Evolutionary conservation across 2,888 invertebrate genomes (phyloP), one percentile per base, ranked within the genome.

Genomic region (Hydrotaea cyrtoneurina): DNA sequence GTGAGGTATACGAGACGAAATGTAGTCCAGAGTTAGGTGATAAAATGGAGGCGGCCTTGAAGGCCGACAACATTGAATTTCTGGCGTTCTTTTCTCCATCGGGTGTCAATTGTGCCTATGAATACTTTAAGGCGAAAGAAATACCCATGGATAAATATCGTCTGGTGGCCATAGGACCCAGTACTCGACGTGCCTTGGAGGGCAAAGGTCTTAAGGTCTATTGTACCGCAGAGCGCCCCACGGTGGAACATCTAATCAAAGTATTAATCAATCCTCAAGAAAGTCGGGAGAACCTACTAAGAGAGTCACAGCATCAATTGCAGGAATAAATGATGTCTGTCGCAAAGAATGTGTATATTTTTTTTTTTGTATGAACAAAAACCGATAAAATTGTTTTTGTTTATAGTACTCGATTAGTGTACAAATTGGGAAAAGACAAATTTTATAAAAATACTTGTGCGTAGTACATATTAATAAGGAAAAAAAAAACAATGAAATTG

Each of bases 81-180:
- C 87, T 94, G 50, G 93, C 94, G 1, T 94, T 94, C 90, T 94
- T 94, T 86, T 94, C 94, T 87, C 94, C 94, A 0, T 94, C 94
- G 5, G 94, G 94, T 21, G 92, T 94, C 0, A 92, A 92, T 76
- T 93, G 92, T 87, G 92, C 93, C 0, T 86, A 93, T 50, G 91
- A 93, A 0, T 91, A 93, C 86, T 91, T 94, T 21, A 91, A 89
- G 79, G 91, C 91, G 62, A 89, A 90, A 50, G 89, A 90, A 59
- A 85, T 92, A 1, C 71, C 88, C 17, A 86, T 91, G 82, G 88
- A 89, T 76, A 88, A 89, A 7, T 91, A 90, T 87, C 92, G 94
- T 91, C 90, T 94, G 57, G 92, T 94, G 85, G 94, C 94, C 53
- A 94, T 94, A 86, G 94, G 94, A 4, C 94, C 94, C 3, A 94